These are phyloP conservation scores for Myrmecobius fasciatus DNA, from an alignment of 2,113 vertebrate species.

Conservation along the genomic window DNA sequence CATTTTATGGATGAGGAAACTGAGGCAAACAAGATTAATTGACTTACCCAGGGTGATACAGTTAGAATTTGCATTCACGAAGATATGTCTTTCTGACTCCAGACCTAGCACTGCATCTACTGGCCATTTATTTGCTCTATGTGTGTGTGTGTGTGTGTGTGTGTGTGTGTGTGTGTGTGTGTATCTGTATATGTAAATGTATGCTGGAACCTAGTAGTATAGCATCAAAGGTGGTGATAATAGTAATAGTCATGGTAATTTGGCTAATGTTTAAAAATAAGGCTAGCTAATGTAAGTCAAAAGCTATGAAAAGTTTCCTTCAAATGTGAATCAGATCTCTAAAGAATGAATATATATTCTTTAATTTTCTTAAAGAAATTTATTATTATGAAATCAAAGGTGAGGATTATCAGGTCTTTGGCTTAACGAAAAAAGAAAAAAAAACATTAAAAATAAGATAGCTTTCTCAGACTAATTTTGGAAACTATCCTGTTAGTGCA, in stretches of 20 bases:
- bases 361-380: neutral
- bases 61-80: neutral
- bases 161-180: neutral
- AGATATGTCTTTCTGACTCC: neutral
- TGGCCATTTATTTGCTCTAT: neutral
- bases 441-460: neutral
- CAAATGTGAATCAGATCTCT: neutral
- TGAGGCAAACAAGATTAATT: neutral
- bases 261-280: neutral
- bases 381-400: neutral
- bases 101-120: neutral
- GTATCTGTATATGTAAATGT: neutral
- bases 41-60: neutral
- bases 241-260: neutral
- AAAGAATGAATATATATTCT: neutral
- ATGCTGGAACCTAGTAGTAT: neutral
- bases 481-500: neutral
- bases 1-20: neutral
- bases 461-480: neutral
- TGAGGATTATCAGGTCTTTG: neutral
- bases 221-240: neutral
- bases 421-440: neutral
- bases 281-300: neutral
- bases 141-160: neutral
- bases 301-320: neutral